phyloP scores from a whole-genome alignment of 1,140 invertebrate species.

The Drosophila insularis region DNA sequence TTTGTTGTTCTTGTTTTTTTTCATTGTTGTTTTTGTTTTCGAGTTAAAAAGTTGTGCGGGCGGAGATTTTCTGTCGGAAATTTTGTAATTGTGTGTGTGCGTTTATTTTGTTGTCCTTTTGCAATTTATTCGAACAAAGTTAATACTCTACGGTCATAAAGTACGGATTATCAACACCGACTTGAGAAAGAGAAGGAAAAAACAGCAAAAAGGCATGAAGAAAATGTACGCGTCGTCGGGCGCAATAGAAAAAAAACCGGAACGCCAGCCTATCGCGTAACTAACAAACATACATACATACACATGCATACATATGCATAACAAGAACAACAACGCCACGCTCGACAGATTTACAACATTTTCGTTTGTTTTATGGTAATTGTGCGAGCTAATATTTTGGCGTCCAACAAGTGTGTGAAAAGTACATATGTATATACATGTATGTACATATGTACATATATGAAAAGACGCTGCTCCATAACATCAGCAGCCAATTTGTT shows the following conservation, averaged over 20 bases:
- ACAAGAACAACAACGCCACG: conserved; percentile 16
- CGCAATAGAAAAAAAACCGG: conserved; percentile 9
- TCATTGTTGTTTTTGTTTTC: conserved; percentile 9
- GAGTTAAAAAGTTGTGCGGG: conserved; percentile 2
- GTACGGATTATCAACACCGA: neutral
- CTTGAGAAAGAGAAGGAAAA: neutral
- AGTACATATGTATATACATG: neutral
- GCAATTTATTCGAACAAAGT: neutral
- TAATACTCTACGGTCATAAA: neutral
- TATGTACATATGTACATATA: neutral
- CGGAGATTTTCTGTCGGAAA: neutral
- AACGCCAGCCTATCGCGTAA: conserved; percentile 5
- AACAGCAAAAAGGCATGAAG: neutral
- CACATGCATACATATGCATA: conserved; percentile 15
- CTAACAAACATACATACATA: conserved; percentile 9
- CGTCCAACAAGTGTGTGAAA: conserved; percentile 20
- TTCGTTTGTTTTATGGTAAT: conserved; percentile 19
- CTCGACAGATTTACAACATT: conserved; percentile 14
- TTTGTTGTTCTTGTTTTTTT: neutral
- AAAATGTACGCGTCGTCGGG: conserved; percentile 7
- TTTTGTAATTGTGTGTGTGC: neutral
- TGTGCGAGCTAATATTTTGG: conserved; percentile 16
- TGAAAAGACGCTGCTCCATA: neutral
- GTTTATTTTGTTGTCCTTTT: conserved; percentile 1
- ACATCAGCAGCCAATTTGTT: neutral